Base-by-base conservation (phyloP, 2,888 invertebrate species). In the Ormyrus rosae region DNA sequence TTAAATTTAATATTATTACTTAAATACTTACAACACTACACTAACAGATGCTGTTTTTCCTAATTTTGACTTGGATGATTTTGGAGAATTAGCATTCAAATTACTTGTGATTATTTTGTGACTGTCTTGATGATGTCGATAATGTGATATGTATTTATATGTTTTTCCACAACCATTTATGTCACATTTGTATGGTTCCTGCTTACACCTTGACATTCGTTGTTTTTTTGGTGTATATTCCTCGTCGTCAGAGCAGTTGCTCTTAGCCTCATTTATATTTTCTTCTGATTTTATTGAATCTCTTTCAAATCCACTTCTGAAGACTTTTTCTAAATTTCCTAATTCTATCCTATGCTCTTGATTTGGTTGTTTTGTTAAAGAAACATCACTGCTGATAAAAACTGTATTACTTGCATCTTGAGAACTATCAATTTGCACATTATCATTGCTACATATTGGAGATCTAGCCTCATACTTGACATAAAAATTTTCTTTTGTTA, bases 191-290 rank as follows among this genome's bases (percentile, higher is more conserved):
- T 89, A 90, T 13, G 89, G 88, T 84, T 91, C 90, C 82, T 90
- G 89, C 81, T 90, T 90, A 79, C 87, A 88, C 81, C 90, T 87
- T 46, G 90, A 90, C 89, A 90, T 90, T 79, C 90, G 86, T 72
- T 90, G 90, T 55, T 90, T 90, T 80, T 90, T 90, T 63, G 90
- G 90, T 45, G 90, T 90, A 45, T 90, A 90, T 71, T 90, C 90
- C 70, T 90, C 90, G 55, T 90, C 90, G 11, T 90, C 90, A 0
- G 88, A 89, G 79, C 88, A 89, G 79, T 88, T 87, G 56, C 84
- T 89, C 73, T 86, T 87, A 6, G 80, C 81, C 77, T 88, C 87
- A n/a, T 82, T 81, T 34, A 82, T 75, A 51, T 75, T 84, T 8
- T 88, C 86, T 56, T 88, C 88, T 8, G 83, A 76, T 71, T 87